These are phyloP conservation scores for Lagocephalus sceleratus DNA, from an alignment of 2,797 vertebrate species.

Conservation along the genomic window DNA sequence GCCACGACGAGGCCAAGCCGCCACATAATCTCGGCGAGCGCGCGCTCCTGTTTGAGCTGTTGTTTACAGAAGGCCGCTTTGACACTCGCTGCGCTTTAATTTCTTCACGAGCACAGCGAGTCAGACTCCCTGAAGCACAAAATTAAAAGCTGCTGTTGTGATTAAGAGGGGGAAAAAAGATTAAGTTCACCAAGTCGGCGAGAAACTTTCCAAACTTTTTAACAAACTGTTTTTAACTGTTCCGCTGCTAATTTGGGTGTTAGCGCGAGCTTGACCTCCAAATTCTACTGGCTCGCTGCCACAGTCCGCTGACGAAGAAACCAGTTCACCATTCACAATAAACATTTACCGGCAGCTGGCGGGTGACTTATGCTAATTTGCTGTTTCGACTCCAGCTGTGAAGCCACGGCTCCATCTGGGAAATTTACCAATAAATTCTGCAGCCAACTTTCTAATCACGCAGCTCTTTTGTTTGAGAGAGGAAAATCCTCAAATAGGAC, in stretches of 20 bases:
- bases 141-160: slow-evolving; percentile 35
- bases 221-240: background rate
- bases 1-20: background rate
- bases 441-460: slow-evolving; percentile 8
- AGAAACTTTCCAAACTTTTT: background rate
- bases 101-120: slow-evolving; percentile 20
- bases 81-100: slow-evolving; percentile 26
- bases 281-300: slow-evolving; percentile 8
- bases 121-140: slow-evolving; percentile 35
- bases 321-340: background rate
- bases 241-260: background rate
- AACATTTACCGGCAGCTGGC: slow-evolving; percentile 17
- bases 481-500: slow-evolving; percentile 10
- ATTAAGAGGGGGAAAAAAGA: slow-evolving; percentile 18
- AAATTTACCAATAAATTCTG: background rate
- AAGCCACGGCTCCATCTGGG: slow-evolving; percentile 1
- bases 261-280: slow-evolving; percentile 15
- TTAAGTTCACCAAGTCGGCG: background rate
- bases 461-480: slow-evolving; percentile 12
- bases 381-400: slow-evolving; percentile 17
- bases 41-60: slow-evolving; percentile 1
- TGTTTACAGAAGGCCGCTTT: slow-evolving; percentile 28
- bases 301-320: background rate
- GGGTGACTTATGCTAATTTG: slow-evolving; percentile 12
- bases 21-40: slow-evolving; percentile 13